phyloP scores from a whole-genome alignment of 2,888 invertebrate genomes.

The Calameuta idolon region DNA sequence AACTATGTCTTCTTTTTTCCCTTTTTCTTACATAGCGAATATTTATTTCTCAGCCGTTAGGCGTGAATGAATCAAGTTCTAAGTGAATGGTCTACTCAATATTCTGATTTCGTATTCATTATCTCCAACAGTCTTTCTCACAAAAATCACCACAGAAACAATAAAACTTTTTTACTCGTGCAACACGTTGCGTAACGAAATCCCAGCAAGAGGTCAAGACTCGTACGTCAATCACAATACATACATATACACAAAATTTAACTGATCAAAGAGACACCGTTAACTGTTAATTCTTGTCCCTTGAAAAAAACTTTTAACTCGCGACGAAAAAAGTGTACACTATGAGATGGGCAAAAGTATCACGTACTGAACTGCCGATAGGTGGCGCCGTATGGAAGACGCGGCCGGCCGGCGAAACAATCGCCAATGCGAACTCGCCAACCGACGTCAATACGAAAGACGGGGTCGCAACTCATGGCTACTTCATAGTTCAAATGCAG shows the following conservation, averaged over 20 bases:
- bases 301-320: not conserved
- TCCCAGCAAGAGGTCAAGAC: not conserved
- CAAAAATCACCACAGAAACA: not conserved
- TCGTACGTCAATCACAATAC: not conserved
- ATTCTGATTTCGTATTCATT: not conserved
- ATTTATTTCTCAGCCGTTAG: constrained; percentile 37
- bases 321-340: not conserved
- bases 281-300: constrained; percentile 5
- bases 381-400: not conserved
- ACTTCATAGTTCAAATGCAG: not conserved
- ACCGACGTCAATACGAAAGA: not conserved
- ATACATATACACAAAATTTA: not conserved
- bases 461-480: not conserved
- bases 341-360: not conserved
- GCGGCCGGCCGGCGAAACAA: not conserved
- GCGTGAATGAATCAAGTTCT: constrained; percentile 21
- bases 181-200: not conserved
- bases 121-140: not conserved
- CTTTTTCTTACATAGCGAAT: constrained; percentile 29
- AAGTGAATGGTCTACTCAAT: not conserved
- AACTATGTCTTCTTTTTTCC: constrained; percentile 22
- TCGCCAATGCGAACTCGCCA: not conserved
- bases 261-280: not conserved
- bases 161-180: not conserved
- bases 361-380: not conserved